Evolutionary conservation across 2,113 vertebrate species (phyloP).

Genomic region (Megaleporinus macrocephalus): DNA sequence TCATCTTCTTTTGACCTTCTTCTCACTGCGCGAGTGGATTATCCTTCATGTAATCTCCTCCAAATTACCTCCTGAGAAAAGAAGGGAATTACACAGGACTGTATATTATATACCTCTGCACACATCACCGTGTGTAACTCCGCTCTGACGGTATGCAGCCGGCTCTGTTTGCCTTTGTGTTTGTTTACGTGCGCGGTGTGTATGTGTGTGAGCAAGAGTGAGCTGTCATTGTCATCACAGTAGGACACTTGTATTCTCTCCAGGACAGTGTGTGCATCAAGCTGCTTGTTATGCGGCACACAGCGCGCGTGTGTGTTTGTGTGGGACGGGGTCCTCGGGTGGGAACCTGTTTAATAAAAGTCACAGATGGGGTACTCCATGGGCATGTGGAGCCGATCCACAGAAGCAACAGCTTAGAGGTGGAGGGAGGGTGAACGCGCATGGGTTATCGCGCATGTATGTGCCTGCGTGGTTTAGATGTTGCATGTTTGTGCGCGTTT

Average conservation of each 20-base stretch:
- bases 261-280: conserved; percentile 66
- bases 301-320: conserved; percentile 33
- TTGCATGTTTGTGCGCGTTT: conserved; percentile 34
- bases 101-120: background rate
- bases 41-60: too few species aligned
- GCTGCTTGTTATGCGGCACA: conserved; percentile 70
- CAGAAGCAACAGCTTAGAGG: conserved; percentile 58
- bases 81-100: too few species aligned
- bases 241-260: conserved; percentile 71
- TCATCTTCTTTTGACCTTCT: too few species aligned
- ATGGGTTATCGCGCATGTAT: background rate
- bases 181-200: conserved; percentile 32
- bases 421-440: conserved; percentile 47
- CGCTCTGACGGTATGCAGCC: background rate
- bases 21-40: too few species aligned
- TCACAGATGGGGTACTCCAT: conserved; percentile 73
- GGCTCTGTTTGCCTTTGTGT: conserved; percentile 36
- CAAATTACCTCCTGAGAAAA: background rate
- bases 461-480: conserved; percentile 29
- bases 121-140: background rate
- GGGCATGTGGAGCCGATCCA: conserved; percentile 62
- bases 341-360: conserved; percentile 71
- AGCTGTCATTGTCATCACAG: conserved; percentile 75
- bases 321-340: conserved; percentile 65
- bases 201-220: conserved; percentile 59